Conservation (phyloP, 2,888 invertebrate species). For the Thumatha senex region DNA sequence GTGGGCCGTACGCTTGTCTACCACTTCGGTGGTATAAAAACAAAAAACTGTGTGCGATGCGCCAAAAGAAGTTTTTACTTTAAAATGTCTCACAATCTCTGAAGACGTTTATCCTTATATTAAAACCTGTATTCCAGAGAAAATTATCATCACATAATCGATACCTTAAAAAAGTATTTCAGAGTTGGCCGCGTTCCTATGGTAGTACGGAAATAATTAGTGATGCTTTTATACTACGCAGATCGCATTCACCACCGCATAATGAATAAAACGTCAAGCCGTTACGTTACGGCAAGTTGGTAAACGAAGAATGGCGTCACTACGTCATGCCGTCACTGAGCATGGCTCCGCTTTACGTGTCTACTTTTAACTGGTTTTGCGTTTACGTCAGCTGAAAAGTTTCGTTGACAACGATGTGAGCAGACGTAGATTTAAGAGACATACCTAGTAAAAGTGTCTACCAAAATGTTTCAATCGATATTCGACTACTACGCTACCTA, state of each 20-base stretch:
- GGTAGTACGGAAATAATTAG: constrained; percentile 78
- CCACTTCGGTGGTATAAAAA: no score
- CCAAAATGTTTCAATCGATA: no score
- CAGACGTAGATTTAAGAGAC: no score
- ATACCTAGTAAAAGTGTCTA: no score
- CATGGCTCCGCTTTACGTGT: constrained; percentile 35
- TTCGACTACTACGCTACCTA: background rate
- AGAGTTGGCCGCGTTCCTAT: constrained; percentile 60
- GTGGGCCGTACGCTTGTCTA: no score
- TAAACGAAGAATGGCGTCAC: constrained; percentile 50
- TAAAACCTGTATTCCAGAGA: background rate
- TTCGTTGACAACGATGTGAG: background rate
- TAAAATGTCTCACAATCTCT: no score
- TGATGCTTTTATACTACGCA: constrained; percentile 67
- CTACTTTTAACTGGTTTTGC: constrained; percentile 6
- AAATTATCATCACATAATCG: constrained; percentile 22
- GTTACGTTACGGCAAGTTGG: constrained; percentile 42
- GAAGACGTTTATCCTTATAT: no score
- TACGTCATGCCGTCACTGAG: constrained; percentile 31
- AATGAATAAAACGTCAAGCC: constrained; percentile 74
- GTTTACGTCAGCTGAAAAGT: constrained; percentile 6
- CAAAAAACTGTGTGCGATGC: no score
- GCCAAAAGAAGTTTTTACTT: no score
- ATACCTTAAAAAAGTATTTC: constrained; percentile 30
- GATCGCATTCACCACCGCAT: constrained; percentile 72